A percentile compares a stretch with the other conserved stretches of the same genome.
Conservation (phyloP, 2,888 invertebrate species). For the Drosophila eohydei region DNA sequence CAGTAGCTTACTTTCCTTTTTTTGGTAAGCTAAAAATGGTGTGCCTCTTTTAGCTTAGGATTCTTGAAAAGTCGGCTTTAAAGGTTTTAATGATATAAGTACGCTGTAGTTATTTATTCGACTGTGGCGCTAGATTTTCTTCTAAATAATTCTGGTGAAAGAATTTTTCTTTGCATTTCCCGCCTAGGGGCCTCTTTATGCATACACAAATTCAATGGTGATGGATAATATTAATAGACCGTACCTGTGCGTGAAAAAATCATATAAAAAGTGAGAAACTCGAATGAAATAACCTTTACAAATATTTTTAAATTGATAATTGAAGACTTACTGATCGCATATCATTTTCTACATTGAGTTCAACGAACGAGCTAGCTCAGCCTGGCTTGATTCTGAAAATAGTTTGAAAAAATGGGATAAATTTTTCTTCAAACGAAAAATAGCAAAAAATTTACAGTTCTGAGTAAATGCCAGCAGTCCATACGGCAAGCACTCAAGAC, state of each 20-base stretch:
- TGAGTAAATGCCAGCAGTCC: constrained; percentile 9
- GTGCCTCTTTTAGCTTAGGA: background rate
- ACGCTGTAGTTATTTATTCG: constrained; percentile 6
- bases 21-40: background rate
- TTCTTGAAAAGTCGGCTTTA: background rate
- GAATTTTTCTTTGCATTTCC: background rate
- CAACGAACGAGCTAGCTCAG: background rate
- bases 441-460: constrained; percentile 8
- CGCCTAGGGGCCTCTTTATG: background rate
- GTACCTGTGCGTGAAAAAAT: background rate
- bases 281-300: too few relatives aligned
- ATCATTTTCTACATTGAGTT: too few relatives aligned
- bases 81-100: constrained; percentile 34
- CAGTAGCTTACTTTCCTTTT: background rate
- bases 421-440: background rate
- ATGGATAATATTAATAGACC: background rate
- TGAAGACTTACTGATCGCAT: too few relatives aligned
- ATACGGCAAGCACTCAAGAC: constrained; percentile 8
- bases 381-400: background rate
- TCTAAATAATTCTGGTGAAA: constrained; percentile 40
- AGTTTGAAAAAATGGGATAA: background rate
- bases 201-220: background rate
- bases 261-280: background rate
- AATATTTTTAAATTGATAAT: too few relatives aligned
- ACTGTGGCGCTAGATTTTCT: background rate